phyloP scores from a whole-genome alignment of 37 sponge, comb jelly and placozoan genomes.

The Cladorhizidae sp. region DNA sequence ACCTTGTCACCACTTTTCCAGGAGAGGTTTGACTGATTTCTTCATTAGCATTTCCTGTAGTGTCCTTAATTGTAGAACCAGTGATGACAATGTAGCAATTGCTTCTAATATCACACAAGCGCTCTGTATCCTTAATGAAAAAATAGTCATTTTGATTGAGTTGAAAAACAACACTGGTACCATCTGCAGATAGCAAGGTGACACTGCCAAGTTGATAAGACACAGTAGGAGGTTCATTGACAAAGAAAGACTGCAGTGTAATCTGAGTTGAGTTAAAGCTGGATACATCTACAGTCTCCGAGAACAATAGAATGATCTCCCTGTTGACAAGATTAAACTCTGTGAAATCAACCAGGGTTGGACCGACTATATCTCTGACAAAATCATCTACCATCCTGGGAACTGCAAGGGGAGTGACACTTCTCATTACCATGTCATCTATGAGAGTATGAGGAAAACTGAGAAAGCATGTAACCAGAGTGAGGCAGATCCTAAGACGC shows the following conservation, averaged over 20 bases:
- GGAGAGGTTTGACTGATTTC: constrained; percentile 64
- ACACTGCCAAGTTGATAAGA: constrained; percentile 43
- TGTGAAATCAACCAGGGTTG: constrained; percentile 58
- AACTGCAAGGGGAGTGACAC: constrained; percentile 23
- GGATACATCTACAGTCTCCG: constrained; percentile 72
- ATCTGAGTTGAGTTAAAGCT: constrained; percentile 70
- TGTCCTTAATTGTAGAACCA: constrained; percentile 57
- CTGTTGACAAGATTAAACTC: constrained; percentile 61
- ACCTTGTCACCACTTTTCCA: constrained; percentile 57
- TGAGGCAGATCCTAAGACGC: constrained; percentile 64
- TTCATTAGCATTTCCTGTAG: constrained; percentile 56
- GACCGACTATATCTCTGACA: constrained; percentile 54
- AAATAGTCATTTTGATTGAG: constrained; percentile 56
- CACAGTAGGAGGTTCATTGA: constrained; percentile 21
- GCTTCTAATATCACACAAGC: constrained; percentile 71
- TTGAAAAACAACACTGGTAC: constrained; percentile 31
- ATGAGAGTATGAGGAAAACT: constrained; percentile 59
- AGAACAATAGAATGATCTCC: constrained; percentile 67
- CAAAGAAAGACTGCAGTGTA: constrained; percentile 80
- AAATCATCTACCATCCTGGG: constrained; percentile 4
- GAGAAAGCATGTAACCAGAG: constrained; percentile 49
- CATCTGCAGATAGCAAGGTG: constrained; percentile 40
- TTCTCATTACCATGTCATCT: constrained; percentile 59
- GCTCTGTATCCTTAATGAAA: constrained; percentile 53
- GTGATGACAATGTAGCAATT: constrained; percentile 76